These are phyloP conservation scores for Gryon sp. DNA, from an alignment of 1,140 invertebrate species.

Conservation along the genomic window DNA sequence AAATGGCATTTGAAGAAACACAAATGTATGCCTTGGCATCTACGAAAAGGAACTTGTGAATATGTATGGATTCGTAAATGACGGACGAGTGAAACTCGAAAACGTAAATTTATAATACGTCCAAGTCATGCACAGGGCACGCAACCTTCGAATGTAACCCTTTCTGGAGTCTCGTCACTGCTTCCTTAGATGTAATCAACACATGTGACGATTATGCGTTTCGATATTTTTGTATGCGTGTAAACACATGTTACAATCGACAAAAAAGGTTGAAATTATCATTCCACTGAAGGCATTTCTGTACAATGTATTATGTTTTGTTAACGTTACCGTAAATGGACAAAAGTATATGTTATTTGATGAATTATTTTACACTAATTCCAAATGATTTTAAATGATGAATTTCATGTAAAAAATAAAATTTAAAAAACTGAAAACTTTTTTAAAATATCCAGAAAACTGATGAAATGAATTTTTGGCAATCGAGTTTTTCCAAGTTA, in stretches of 20 bases:
- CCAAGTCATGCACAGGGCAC: conserved; percentile 22
- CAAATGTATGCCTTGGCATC: conserved; percentile 17
- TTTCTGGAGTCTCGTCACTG: conserved; percentile 6
- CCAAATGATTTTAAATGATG: too few species aligned
- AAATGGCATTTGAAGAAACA: too few species aligned
- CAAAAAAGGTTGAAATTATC: conserved; percentile 1
- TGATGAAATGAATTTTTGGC: too few species aligned
- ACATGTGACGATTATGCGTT: conserved; percentile 7
- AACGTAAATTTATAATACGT: conserved; percentile 23
- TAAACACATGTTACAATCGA: not conserved
- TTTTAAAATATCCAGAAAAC: too few species aligned
- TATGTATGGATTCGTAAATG: conserved; percentile 4
- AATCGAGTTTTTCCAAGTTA: too few species aligned
- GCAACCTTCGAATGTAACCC: conserved; percentile 31
- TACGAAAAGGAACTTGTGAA: conserved; percentile 31
- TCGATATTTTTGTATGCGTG: not conserved
- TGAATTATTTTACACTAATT: too few species aligned
- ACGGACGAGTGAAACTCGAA: conserved; percentile 25
- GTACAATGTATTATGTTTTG: conserved; percentile 3
- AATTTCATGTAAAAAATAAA: too few species aligned
- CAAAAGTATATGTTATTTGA: too few species aligned
- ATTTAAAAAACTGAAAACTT: too few species aligned
- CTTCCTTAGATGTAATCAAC: conserved; percentile 30
- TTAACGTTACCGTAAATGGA: too few species aligned
- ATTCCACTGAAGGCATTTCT: not conserved